These are phyloP conservation scores for Montipora cactus DNA, from an alignment of 64 coral and sea anemone species.

Conservation along the genomic window DNA sequence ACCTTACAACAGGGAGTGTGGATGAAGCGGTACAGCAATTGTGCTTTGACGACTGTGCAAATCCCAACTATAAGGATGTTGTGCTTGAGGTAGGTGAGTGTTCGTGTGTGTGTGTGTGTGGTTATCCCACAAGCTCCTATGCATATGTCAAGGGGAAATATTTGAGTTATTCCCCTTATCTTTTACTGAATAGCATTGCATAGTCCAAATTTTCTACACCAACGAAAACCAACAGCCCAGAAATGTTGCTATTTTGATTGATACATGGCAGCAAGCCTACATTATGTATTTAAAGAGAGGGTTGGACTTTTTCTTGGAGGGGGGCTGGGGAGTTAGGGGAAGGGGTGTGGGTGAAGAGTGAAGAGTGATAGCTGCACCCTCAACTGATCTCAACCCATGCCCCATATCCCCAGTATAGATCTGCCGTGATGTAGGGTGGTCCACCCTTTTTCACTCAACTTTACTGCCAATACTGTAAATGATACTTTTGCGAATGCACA, in stretches of 20 bases:
- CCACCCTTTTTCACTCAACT: neutral
- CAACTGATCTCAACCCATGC: no score
- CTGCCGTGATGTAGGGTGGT: neutral
- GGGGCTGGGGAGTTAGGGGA: neutral
- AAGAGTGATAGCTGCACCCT: neutral
- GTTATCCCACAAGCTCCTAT: neutral
- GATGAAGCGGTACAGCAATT: neutral
- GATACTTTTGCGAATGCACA: neutral
- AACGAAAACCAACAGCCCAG: neutral
- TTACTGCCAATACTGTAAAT: neutral
- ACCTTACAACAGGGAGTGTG: neutral
- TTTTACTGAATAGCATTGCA: neutral
- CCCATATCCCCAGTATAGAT: neutral
- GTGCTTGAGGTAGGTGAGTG: neutral
- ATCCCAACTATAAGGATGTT: neutral
- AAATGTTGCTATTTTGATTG: neutral
- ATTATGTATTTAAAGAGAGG: neutral
- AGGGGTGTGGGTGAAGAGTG: neutral
- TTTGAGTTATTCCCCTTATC: neutral
- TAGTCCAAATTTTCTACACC: neutral
- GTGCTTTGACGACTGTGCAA: slow-evolving; percentile 1
- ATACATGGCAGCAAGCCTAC: slow-evolving; percentile 4
- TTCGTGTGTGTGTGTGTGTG: neutral
- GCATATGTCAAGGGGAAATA: neutral
- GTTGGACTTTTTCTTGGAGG: neutral